A percentile compares a stretch with the other conserved stretches of the same genome.
Conservation (phyloP, 1,140 invertebrate genomes). For the Phymorhynchus buccinoides region DNA sequence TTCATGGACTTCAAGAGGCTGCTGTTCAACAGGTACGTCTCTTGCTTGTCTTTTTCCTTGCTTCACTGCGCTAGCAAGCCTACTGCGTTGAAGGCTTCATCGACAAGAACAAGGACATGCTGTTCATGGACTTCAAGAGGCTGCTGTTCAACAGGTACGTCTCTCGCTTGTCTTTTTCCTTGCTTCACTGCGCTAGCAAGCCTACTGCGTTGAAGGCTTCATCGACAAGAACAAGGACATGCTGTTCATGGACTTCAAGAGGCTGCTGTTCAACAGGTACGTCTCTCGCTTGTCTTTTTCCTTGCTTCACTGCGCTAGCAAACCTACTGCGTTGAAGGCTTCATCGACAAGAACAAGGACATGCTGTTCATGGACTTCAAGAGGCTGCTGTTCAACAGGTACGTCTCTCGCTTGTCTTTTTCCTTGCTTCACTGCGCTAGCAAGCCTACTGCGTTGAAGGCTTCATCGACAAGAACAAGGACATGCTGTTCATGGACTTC, state of each 20-base stretch:
- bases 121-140: slow-evolving; percentile 96
- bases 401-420: too few species aligned
- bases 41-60: too few species aligned
- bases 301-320: too few species aligned
- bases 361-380: slow-evolving; percentile 97
- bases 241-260: slow-evolving; percentile 95
- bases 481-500: slow-evolving; percentile 95
- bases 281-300: too few species aligned
- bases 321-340: slow-evolving; percentile 90
- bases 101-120: slow-evolving; percentile 95
- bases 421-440: too few species aligned
- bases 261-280: slow-evolving; percentile 84
- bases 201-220: slow-evolving; percentile 91
- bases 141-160: slow-evolving; percentile 82
- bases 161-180: too few species aligned
- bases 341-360: slow-evolving; percentile 97
- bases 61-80: too few species aligned
- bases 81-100: slow-evolving; percentile 92
- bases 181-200: too few species aligned
- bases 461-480: slow-evolving; percentile 97
- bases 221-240: slow-evolving; percentile 97
- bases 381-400: slow-evolving; percentile 84
- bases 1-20: slow-evolving; percentile 97
- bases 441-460: slow-evolving; percentile 90
- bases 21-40: slow-evolving; percentile 80